Base-by-base conservation (phyloP, 2,113 vertebrate genomes). In the Hystrix brachyura region DNA sequence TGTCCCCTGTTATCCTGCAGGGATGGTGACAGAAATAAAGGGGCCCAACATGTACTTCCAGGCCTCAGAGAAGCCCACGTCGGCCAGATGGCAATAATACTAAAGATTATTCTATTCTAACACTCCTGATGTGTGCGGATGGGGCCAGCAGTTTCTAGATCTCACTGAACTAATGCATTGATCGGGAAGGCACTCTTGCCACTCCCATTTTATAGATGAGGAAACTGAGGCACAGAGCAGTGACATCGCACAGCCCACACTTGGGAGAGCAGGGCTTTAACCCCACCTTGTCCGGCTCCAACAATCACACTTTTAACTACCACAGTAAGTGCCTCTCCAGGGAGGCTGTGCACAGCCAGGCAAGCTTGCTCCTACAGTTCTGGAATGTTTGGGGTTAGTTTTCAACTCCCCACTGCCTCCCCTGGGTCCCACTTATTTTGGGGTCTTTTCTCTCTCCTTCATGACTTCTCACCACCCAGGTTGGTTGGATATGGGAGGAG, bases 141-240 rank as follows among this genome's bases (percentile, higher is more conserved):
- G 0, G 38, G 21, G 79, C 79, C 53, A 25, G 34, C 18, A n/a
- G 11, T 57, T 32, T 51, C 3, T 0, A 53, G 29, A 23, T 7
- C 60, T 88, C 60, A 8, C 4, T 21, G 46, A 79, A 64, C 14
- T 34, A 23, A 12, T 0, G 0, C 27, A 3, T 12, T 9, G 1
- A 1, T 18, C 1, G 38, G 48, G 65, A 29, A 67, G 25, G 19
- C 0, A 7, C 43, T 43, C 18, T 8, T 0, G 11, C 19, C 5
- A 17, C 15, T 29, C 85, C 76, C 62, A 57, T 59, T 93, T 74
- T 38, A 53, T 43, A 94, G 76, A 38, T 48, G 48, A 82, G 86
- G 55, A 94, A 57, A 91, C 72, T 23, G 43, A 95, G 80, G 21
- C 57, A 2, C 4, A 1, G 34, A 21, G 29, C 14, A 25, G 25